Percentiles rank a stretch among this genome's conserved stretches.
These are phyloP conservation scores for Phalacrocorax pelagicus DNA, from an alignment of 2,113 vertebrate species.

Conservation along the genomic window DNA sequence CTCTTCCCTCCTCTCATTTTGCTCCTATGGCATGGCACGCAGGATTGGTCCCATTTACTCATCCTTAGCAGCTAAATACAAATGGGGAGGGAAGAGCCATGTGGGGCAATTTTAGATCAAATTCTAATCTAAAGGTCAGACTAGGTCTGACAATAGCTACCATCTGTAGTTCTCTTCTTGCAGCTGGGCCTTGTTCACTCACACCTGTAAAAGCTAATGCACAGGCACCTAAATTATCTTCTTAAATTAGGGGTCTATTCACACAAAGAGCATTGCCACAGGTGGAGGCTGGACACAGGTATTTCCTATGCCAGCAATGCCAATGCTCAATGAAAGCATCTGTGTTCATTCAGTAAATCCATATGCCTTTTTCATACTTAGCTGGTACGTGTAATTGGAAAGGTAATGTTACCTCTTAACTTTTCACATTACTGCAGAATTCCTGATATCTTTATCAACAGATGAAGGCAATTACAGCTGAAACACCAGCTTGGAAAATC, in stretches of 20 bases:
- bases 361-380: not conserved
- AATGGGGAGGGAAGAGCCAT: rapidly evolving
- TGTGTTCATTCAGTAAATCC: not conserved
- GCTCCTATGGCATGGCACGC: not conserved
- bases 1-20: not conserved
- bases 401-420: not conserved
- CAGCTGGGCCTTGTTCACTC: not conserved
- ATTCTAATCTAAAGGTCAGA: not conserved
- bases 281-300: not conserved
- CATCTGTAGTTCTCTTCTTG: not conserved
- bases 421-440: not conserved
- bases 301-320: not conserved
- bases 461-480: not conserved
- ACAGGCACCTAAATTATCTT: not conserved
- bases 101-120: not conserved
- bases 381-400: not conserved
- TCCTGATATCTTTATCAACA: not conserved
- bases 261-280: not conserved
- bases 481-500: not conserved
- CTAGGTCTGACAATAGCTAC: not conserved
- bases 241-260: not conserved
- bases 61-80: not conserved
- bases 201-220: not conserved
- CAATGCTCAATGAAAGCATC: not conserved
- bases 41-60: not conserved